A percentile compares a stretch with the other conserved stretches of the same genome.
These are phyloP conservation scores for Aptenodytes forsteri DNA, from an alignment of 2,113 vertebrate genomes.

Conservation along the genomic window DNA sequence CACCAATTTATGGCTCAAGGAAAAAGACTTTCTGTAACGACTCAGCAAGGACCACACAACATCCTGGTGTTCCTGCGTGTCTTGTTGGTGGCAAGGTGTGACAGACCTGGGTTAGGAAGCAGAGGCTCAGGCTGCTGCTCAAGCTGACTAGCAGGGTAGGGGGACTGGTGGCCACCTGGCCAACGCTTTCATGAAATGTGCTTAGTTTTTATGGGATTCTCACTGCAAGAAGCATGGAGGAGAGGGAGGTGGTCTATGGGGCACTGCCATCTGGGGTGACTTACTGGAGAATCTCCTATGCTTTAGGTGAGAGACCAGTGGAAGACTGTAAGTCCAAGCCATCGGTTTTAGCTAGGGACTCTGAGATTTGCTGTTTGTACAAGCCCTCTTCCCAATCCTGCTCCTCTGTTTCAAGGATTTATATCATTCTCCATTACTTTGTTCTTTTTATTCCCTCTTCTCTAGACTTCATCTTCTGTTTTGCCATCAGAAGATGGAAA, in stretches of 20 bases:
- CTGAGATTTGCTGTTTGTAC: neutral
- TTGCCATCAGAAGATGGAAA: neutral
- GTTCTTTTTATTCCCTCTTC: neutral
- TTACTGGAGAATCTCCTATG: neutral
- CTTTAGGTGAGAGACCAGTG: neutral
- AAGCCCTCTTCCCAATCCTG: neutral
- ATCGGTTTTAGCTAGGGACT: neutral
- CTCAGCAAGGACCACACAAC: neutral
- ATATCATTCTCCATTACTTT: neutral
- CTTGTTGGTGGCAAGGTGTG: neutral
- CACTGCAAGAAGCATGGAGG: neutral
- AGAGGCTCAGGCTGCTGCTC: neutral
- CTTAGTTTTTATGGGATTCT: neutral
- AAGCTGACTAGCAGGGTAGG: neutral
- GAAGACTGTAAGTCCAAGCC: neutral
- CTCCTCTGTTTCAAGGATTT: neutral
- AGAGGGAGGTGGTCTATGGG: rapidly evolving
- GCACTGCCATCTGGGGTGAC: neutral
- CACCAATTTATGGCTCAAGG: neutral
- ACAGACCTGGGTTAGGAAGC: neutral
- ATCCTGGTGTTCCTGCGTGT: neutral
- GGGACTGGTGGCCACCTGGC: neutral
- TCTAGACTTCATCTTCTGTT: neutral
- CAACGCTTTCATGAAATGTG: neutral
- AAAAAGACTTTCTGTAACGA: neutral